Evolutionary conservation across 2,888 invertebrate genomes (phyloP), one percentile per base, ranked within the genome.

Genomic region (Nebria salina): DNA sequence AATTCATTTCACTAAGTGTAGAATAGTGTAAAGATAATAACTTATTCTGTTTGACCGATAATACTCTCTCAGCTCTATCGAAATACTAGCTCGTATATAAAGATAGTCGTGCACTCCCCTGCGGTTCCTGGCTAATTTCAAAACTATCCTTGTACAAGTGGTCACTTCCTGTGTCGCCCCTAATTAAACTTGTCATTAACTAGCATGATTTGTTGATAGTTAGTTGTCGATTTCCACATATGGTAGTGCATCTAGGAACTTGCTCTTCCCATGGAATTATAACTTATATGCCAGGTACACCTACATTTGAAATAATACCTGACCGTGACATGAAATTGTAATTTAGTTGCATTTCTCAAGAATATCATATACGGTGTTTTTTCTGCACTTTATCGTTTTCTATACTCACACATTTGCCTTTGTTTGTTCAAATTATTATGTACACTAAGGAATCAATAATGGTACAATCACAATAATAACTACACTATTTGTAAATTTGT

Each of bases 131-230:
- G 42, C 43, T 76, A 76, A 76, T 76, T 76, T 76, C 76, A 11
- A 68, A 76, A 76, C 76, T 68, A 76, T 66, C 65, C 65, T 26
- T 34, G 15, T 76, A 65, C 34, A 65, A 20, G 41, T 68, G 11
- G 76, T 68, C 68, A 68, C 76, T 76, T 76, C 76, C 76, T 76
- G 68, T 68, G 65, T 76, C 76, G 11, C 20, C 43, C 20, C 76
- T 68, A 76, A 76, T 76, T 76, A 43, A 76, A 68, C 68, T 25
- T 15, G 42, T 68, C 76, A 76, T 76, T 76, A 76, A 43, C 68
- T 43, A 42, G 65, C 15, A 41, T 76, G 76, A 76, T 76, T 76
- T 68, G 76, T 76, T 70, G 70, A 25, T 8, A 68, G 20, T 9
- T 25, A 68, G 68, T 70, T 70, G 70, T 70, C 54, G 54, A 70